A percentile compares a stretch with the other conserved stretches of the same genome.
These are phyloP conservation scores for Ondatra zibethicus DNA, from an alignment of 2,113 vertebrate genomes.

Conservation along the genomic window DNA sequence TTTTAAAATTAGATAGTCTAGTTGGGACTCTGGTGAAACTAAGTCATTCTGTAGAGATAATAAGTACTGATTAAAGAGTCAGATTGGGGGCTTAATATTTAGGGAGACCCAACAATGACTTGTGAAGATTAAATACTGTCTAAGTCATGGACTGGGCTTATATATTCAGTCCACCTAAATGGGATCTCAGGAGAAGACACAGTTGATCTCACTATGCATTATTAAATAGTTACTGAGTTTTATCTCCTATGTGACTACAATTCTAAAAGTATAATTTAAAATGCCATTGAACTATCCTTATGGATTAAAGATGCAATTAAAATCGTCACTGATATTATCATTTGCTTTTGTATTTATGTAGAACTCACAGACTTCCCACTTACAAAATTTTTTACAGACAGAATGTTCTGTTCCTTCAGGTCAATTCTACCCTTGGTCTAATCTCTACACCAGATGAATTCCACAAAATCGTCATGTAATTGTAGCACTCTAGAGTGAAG, in stretches of 20 bases:
- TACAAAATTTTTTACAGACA: slow-evolving; percentile 33
- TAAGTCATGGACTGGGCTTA: slow-evolving; percentile 66
- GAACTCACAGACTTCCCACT: slow-evolving; percentile 65
- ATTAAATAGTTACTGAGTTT: slow-evolving; percentile 82
- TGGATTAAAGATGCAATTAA: slow-evolving; percentile 84
- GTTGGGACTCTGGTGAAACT: slow-evolving; percentile 27
- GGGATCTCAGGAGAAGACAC: slow-evolving; percentile 80
- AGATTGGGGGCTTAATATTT: slow-evolving; percentile 33
- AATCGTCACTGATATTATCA: slow-evolving; percentile 80
- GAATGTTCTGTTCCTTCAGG: slow-evolving; percentile 65
- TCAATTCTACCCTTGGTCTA: slow-evolving; percentile 67
- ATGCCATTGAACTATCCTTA: slow-evolving; percentile 83
- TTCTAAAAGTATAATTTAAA: slow-evolving; percentile 84
- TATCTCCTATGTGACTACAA: slow-evolving; percentile 81
- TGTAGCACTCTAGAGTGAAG: slow-evolving; percentile 41
- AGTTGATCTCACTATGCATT: slow-evolving; percentile 80
- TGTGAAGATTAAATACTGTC: slow-evolving; percentile 72
- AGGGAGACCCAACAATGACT: slow-evolving; percentile 66
- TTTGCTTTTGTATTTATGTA: slow-evolving; percentile 79
- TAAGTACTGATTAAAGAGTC: slow-evolving; percentile 10
- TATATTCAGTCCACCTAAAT: slow-evolving; percentile 77
- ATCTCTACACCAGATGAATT: slow-evolving; percentile 63
- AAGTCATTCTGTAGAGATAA: slow-evolving; percentile 44
- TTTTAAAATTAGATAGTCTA: neutral
- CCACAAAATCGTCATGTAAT: slow-evolving; percentile 24